A percentile compares a stretch with the other conserved stretches of the same genome.
These are phyloP conservation scores for Patella ulyssiponensis DNA, from an alignment of 2,888 invertebrate genomes.

Conservation along the genomic window DNA sequence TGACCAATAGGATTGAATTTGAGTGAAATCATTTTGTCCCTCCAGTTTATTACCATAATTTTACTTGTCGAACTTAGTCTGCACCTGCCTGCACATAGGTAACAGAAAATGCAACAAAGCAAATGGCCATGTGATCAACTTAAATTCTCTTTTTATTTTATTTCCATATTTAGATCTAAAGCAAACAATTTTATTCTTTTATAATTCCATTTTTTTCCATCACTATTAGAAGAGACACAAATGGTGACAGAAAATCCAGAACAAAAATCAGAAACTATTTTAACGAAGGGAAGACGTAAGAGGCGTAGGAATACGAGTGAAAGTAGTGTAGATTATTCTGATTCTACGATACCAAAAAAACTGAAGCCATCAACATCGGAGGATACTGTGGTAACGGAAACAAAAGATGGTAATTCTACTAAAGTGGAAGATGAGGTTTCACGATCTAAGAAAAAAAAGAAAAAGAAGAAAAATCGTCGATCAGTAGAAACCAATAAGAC, in stretches of 20 bases:
- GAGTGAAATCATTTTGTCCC: no score
- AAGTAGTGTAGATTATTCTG: constrained; percentile 39
- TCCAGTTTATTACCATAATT: no score
- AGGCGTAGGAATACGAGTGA: constrained; percentile 45
- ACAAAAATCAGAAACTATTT: constrained; percentile 25
- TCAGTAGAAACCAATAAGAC: constrained; percentile 20
- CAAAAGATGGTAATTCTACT: not conserved
- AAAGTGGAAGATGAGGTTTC: constrained; percentile 28
- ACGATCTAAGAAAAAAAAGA: constrained; percentile 24
- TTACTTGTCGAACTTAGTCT: no score
- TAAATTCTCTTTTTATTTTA: no score
- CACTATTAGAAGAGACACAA: constrained; percentile 16
- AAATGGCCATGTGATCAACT: no score
- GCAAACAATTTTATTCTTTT: no score
- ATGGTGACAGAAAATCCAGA: constrained; percentile 30
- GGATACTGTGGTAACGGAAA: constrained; percentile 7
- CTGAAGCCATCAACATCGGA: constrained; percentile 27
- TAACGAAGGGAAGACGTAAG: constrained; percentile 32
- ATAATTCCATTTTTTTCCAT: no score
- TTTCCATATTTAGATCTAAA: no score
- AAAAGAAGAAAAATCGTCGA: constrained; percentile 28
- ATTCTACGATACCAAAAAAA: constrained; percentile 32
- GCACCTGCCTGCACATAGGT: no score
- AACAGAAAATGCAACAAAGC: no score
- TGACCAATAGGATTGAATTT: no score